Base-by-base conservation (phyloP, 1,140 invertebrate species). In the Eufriesea mexicana region DNA sequence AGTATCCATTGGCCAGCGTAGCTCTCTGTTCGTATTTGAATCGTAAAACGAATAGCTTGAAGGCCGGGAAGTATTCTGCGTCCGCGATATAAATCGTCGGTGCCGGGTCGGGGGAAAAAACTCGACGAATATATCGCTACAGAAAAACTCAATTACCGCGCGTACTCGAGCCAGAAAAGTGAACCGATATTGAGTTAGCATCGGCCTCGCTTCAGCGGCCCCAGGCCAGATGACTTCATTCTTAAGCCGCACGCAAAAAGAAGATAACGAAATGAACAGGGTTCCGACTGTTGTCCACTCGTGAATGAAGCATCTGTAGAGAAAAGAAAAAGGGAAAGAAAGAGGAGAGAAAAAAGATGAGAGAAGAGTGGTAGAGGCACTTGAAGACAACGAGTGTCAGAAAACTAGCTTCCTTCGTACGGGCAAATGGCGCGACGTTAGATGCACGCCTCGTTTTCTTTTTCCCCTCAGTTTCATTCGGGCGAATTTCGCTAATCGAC, bases 171-270 rank as follows among this genome's bases (percentile, higher is more conserved):
- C 71, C 79, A 84, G 83, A 70, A 62, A 81, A 76, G 57, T 62
- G 83, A 49, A 35, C 71, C 70, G 79, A 81, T 84, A 84, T 84
- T 70, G 72, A 84, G 62, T 84, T 84, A 84, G 23, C 67, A 18
- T 28, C n/a, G 49, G n/a, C 51, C 42, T 51, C 47, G 68, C 62
- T 35, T 35, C 71, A 16, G 5, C 51, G 10, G 7, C 9, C 2
- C 12, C 20, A 2, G 47, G 16, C 51, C 10, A 49, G 57, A 64
- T 61, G 64, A 42, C 9, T 70, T 70, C 68, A 67, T 57, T 55
- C 66, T 61, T 47, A 49, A 81, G 51, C 54, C 45, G 45, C 18
- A 55, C 54, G 68, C 51, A 62, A 73, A 74, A 72, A 59, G 51
- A n/a, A 2, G 62, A 18, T 28, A 54, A 74, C 75, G 54, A 75